These are phyloP conservation scores for Trissolcus basalis DNA, from an alignment of 1,140 invertebrate genomes.

Conservation along the genomic window DNA sequence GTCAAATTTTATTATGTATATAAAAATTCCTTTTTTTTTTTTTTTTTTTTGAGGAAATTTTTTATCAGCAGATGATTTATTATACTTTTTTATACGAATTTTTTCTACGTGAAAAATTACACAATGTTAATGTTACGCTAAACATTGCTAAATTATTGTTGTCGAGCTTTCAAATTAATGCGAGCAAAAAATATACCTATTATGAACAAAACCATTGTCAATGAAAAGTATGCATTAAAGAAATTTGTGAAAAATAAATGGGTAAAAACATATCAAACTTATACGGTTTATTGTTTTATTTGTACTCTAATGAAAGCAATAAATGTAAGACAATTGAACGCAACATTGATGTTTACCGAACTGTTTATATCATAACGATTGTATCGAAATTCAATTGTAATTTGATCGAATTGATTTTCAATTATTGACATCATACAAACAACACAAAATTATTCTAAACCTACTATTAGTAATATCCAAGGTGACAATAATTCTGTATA, in stretches of 20 bases:
- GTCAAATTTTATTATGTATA: conserved; percentile 22
- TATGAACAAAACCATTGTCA: conserved; percentile 44
- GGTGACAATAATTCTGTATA: conserved; percentile 37
- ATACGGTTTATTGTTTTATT: conserved; percentile 33
- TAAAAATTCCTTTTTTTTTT: conserved; percentile 1
- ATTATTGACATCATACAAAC: conserved; percentile 43
- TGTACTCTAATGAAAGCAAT: conserved; percentile 25
- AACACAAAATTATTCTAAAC: conserved; percentile 37
- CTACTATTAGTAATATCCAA: conserved; percentile 37
- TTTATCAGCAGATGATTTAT: conserved; percentile 16
- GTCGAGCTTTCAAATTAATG: conserved; percentile 44
- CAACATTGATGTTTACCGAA: no score
- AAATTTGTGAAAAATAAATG: conserved; percentile 48
- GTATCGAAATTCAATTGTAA: not conserved
- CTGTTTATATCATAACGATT: not conserved
- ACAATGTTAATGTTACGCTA: conserved; percentile 57
- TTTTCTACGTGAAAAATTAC: conserved; percentile 11
- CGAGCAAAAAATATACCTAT: conserved; percentile 37
- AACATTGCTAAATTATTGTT: conserved; percentile 53
- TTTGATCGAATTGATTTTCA: not conserved
- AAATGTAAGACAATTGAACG: conserved; percentile 9
- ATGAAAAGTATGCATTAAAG: conserved; percentile 44
- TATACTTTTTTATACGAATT: conserved; percentile 5
- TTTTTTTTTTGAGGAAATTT: conserved; percentile 2
- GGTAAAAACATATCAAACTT: conserved; percentile 57